Evolutionary conservation across 92 coral and sea anemone genomes (phyloP).

Genomic region (Phenganax marumi): DNA sequence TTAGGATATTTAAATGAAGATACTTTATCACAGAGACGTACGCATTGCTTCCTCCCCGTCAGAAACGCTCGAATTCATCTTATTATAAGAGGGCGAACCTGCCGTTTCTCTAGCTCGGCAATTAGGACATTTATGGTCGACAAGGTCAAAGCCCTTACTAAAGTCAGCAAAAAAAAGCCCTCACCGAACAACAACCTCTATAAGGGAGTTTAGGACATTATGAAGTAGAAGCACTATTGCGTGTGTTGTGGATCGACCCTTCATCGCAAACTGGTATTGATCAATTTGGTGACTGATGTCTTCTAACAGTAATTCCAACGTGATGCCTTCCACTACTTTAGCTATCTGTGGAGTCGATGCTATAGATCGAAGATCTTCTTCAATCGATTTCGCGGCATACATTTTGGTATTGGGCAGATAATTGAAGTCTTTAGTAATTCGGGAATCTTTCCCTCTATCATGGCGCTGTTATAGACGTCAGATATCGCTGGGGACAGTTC

Average conservation of each 20-base stretch:
- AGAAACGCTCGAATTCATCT: slow-evolving; percentile 19
- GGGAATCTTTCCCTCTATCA: too few species aligned
- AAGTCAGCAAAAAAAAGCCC: slow-evolving; percentile 15
- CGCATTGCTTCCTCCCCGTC: too few species aligned
- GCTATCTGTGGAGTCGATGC: slow-evolving; percentile 24
- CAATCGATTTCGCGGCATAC: not conserved
- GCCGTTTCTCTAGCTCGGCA: not conserved
- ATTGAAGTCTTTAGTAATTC: slow-evolving; percentile 23
- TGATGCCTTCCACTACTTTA: slow-evolving; percentile 31
- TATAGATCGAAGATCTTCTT: slow-evolving; percentile 20
- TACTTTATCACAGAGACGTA: too few species aligned
- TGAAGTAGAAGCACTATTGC: too few species aligned
- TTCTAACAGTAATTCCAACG: slow-evolving; percentile 6
- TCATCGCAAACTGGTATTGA: too few species aligned
- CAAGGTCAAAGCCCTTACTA: slow-evolving; percentile 14
- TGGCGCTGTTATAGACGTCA: slow-evolving; percentile 17
- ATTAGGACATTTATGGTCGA: not conserved
- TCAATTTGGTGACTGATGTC: too few species aligned
- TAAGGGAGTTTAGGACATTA: too few species aligned
- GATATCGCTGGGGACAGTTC: slow-evolving; percentile 13
- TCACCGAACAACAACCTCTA: slow-evolving; percentile 1
- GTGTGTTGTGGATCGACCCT: too few species aligned
- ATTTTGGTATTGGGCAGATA: slow-evolving; percentile 27
- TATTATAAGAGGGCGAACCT: not conserved
- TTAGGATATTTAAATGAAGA: too few species aligned